These are phyloP conservation scores for Mastomys natalensis DNA, from an alignment of 2,113 vertebrate genomes.

Conservation along the genomic window DNA sequence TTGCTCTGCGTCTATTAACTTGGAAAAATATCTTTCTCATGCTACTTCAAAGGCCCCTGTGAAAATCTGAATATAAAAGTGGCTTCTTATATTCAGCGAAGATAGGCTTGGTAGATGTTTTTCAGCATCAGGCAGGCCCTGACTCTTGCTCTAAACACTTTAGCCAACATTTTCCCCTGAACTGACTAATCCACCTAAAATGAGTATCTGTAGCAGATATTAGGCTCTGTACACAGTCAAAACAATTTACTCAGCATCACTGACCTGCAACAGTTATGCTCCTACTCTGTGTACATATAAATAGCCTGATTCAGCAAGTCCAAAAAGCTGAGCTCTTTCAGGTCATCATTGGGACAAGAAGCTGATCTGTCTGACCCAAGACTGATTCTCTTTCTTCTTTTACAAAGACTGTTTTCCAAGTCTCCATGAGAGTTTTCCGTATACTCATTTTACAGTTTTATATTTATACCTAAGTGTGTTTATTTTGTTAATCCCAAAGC, in stretches of 20 bases:
- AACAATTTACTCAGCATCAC: background rate
- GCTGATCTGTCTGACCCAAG: background rate
- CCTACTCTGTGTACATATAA: background rate
- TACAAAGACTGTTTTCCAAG: background rate
- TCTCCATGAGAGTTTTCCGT: background rate
- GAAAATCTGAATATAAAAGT: background rate
- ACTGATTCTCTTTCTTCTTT: background rate
- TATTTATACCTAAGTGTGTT: slow-evolving; percentile 7
- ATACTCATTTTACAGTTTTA: background rate
- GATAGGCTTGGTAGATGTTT: background rate
- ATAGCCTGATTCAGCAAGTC: background rate
- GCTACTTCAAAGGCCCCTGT: background rate
- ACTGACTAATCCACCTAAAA: background rate
- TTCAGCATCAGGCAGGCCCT: background rate
- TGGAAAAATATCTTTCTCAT: background rate
- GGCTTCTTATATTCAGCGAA: background rate
- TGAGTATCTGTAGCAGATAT: background rate
- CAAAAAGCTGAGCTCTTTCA: no score
- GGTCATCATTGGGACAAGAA: background rate
- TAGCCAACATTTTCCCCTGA: background rate
- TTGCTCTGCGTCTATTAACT: background rate
- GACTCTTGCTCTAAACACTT: no score
- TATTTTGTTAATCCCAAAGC: slow-evolving; percentile 40
- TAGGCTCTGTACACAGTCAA: background rate
- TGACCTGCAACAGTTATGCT: background rate